Conservation (phyloP, 1,140 invertebrate species). For the Zeugodacus cucurbitae region DNA sequence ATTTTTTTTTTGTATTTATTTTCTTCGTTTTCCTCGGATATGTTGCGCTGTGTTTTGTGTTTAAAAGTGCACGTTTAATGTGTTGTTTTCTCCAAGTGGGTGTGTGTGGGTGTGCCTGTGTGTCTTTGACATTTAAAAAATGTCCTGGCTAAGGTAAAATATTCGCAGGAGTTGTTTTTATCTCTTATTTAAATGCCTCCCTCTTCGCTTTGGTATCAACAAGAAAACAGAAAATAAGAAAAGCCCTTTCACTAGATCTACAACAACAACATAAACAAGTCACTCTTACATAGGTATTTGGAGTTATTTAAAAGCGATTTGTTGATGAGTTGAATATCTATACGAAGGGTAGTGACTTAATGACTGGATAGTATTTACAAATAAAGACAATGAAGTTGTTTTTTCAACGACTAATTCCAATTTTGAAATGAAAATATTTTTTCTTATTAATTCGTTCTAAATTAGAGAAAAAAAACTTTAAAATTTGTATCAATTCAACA, state of each 20-base stretch:
- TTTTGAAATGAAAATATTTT: too few species aligned
- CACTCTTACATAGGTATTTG: not conserved
- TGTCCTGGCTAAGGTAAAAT: not conserved
- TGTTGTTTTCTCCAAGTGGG: not conserved
- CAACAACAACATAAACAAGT: not conserved
- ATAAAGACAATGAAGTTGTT: too few species aligned
- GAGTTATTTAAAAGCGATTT: not conserved
- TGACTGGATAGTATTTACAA: not conserved
- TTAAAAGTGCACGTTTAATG: not conserved
- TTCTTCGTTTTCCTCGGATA: not conserved
- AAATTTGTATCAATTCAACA: too few species aligned
- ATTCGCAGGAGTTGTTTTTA: not conserved
- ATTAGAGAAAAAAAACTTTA: too few species aligned
- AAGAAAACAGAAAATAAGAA: not conserved
- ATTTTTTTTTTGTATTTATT: too few species aligned
- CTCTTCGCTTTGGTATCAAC: not conserved
- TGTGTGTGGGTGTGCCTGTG: not conserved
- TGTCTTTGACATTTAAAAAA: slow-evolving; percentile 25
- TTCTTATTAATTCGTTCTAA: too few species aligned
- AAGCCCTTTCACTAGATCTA: not conserved
- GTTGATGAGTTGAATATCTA: not conserved
- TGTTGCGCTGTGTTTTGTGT: not conserved
- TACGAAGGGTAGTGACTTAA: not conserved
- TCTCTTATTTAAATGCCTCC: not conserved
- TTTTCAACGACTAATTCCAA: too few species aligned